Base-by-base conservation (phyloP, 2,888 invertebrate genomes). In the Ormyrus labotus region DNA sequence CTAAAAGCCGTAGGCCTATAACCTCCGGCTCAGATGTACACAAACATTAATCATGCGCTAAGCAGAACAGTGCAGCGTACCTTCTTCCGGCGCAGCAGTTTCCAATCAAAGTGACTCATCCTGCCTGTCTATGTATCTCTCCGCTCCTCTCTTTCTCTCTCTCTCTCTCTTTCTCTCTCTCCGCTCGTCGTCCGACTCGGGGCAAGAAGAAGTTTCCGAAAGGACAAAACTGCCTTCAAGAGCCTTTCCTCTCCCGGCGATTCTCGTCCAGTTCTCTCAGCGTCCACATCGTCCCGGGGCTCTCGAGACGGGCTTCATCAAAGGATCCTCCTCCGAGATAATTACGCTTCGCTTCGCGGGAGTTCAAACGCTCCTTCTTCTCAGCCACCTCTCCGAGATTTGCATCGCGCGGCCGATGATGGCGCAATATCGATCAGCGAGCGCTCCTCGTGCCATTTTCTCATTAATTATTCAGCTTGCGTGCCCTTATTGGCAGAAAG, bases 71-170 rank as follows among this genome's bases (percentile, higher is more conserved):
- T 19, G 19, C 19, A 19, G 7, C 58, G 51, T 89, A 90, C 90
- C 90, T 90, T 90, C 85, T 90, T 90, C 85, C 90, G 89, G 84
- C 90, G 88, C 82, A 90, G 85, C 84, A 90, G 86, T 84, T 89
- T 90, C 90, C 90, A 90, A 85, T 90, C 90, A 84, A 90, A 90
- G 85, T 90, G 90, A 87, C 88, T 90, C 90, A 90, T 90, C 86
- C 86, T 88, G 87, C 19, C 71, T 81, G 81, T 81, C 73, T 83
- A 83, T 84, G 71, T 82, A 78, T 50, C 72, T 65, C 63, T 80
- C 60, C 68, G 78, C 76, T 13, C 45, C 63, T 19, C 19, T 19
- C 2, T 19, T 19, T 19, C 19, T 1, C 19, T 19, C 2, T 19
- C 19, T 19, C 19, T 19, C 19, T 19, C 19, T 19, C 19, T 13